Base-by-base conservation (phyloP, 2,888 invertebrate genomes). In the Leucoptera coffeella region DNA sequence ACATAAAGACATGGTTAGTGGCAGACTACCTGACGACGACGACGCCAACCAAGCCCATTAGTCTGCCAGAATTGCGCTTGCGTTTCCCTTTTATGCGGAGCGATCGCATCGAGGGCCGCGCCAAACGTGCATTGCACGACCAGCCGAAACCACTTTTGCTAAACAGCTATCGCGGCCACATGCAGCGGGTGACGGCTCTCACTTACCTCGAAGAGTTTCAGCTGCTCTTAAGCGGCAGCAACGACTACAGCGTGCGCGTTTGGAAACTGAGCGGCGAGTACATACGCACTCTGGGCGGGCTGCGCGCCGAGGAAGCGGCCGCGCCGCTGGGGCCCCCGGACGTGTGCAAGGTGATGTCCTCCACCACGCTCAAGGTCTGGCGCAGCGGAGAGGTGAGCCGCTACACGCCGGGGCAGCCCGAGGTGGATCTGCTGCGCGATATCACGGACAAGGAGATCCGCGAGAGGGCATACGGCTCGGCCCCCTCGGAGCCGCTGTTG, bases 1-100 rank as follows among this genome's bases (percentile, higher is more conserved):
- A 88, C 42, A 69, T 90, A 27, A 89, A 88, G 62, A 75, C 81
- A 12, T 90, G 88, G 87, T 72, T 82, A 23, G 65, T 90, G 45
- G 65, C 58, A 27, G 81, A 85, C 48, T 89, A 76, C 17, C 17
- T 17, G 40, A 75, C 80, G 21, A 38, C 43, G 19, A 54, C 50
- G 22, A 50, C 60, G 28, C 36, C 65, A 46, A 69, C 65, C n/a
- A 39, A 32, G 26, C 12, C 5, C 29, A 10, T 82, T 29, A 72
- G 57, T 43, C 77, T 82, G 76, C 78, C 82, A 3, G 43, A 50
- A 30, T 62, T 83, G 27, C 72, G 82, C 28, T 44, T 82, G 32
- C 64, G 75, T 49, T 87, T 87, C 53, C 82, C 85, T 39, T 86
- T 86, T 58, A 52, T 85, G 49, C 77, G 80, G 74, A 74, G 67